Percentiles rank a stretch among this genome's conserved stretches.
phyloP scores from a whole-genome alignment of 2,797 vertebrate species.

The Pagetopsis macropterus region DNA sequence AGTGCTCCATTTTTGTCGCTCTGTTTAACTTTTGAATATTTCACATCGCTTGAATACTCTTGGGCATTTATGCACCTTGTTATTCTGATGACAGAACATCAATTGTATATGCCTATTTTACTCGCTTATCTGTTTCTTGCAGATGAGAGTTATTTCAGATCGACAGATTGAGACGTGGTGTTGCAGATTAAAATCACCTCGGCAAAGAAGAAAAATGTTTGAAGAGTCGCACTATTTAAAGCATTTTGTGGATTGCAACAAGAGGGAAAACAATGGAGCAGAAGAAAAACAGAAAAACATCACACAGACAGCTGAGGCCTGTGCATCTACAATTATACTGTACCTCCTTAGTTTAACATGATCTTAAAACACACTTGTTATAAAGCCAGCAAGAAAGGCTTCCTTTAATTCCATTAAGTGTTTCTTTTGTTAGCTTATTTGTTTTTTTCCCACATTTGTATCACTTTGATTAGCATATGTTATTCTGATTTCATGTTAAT shows the following conservation, averaged over 20 bases:
- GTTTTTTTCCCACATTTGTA: background rate
- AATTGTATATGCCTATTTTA: slow-evolving; percentile 63
- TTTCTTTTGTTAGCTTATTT: background rate
- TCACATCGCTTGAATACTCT: slow-evolving; percentile 56
- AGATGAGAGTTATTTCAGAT: slow-evolving; percentile 61
- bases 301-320: slow-evolving; percentile 51
- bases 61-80: slow-evolving; percentile 64
- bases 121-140: slow-evolving; percentile 63
- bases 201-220: slow-evolving; percentile 55
- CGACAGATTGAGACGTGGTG: slow-evolving; percentile 60
- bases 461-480: too few species aligned
- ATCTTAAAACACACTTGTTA: slow-evolving; percentile 14
- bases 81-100: slow-evolving; percentile 72
- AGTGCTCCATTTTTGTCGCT: slow-evolving; percentile 44
- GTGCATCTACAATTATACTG: slow-evolving; percentile 50
- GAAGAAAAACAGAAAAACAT: slow-evolving; percentile 48
- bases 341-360: slow-evolving; percentile 39
- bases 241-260: slow-evolving; percentile 50
- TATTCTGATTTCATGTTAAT: background rate
- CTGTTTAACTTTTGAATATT: slow-evolving; percentile 54
- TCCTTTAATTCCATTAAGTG: background rate
- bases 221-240: slow-evolving; percentile 65
- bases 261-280: slow-evolving; percentile 56
- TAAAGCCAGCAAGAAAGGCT: slow-evolving; percentile 9
- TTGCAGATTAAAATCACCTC: slow-evolving; percentile 62